Evolutionary conservation across 2,113 vertebrate genomes (phyloP).

Genomic region (Girardinichthys multiradiatus): DNA sequence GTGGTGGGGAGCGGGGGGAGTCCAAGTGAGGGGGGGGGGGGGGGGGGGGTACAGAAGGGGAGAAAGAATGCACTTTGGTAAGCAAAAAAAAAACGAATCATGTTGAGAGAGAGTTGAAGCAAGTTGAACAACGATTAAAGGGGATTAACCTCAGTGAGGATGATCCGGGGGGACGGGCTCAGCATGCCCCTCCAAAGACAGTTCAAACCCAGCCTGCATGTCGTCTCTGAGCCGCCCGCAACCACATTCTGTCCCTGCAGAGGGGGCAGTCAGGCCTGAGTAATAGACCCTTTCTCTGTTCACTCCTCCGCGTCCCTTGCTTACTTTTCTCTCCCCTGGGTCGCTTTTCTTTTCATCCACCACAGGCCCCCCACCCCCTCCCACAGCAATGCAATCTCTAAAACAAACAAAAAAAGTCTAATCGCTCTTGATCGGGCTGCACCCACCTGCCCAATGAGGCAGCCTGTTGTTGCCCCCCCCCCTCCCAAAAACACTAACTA

Average conservation of each 20-base stretch:
- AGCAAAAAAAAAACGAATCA: conserved; percentile 36
- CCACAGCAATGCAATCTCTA: conserved; percentile 18
- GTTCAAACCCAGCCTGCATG: not conserved
- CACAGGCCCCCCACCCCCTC: not conserved
- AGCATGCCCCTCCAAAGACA: not conserved
- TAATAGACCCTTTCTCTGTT: conserved; percentile 67
- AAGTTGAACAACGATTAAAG: conserved; percentile 47
- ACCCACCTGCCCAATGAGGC: conserved; percentile 61
- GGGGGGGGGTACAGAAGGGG: conserved; percentile 54
- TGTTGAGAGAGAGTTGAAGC: conserved; percentile 9
- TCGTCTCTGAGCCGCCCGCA: conserved; percentile 61
- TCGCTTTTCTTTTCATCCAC: conserved; percentile 54
- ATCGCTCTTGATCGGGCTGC: conserved; percentile 51
- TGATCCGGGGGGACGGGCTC: not conserved
- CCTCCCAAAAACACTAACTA: not conserved
- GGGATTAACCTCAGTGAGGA: conserved; percentile 48
- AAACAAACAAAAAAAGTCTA: conserved; percentile 58
- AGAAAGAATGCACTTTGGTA: conserved; percentile 51
- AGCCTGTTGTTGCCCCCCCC: conserved; percentile 10
- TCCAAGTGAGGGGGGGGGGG: not conserved
- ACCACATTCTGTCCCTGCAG: conserved; percentile 64
- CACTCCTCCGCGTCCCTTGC: conserved; percentile 29
- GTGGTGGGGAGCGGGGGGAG: conserved; percentile 17
- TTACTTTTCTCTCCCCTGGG: conserved; percentile 25
- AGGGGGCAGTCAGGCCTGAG: conserved; percentile 67